Conservation (phyloP, 2,888 invertebrate species). For the Drosophila rubida region DNA sequence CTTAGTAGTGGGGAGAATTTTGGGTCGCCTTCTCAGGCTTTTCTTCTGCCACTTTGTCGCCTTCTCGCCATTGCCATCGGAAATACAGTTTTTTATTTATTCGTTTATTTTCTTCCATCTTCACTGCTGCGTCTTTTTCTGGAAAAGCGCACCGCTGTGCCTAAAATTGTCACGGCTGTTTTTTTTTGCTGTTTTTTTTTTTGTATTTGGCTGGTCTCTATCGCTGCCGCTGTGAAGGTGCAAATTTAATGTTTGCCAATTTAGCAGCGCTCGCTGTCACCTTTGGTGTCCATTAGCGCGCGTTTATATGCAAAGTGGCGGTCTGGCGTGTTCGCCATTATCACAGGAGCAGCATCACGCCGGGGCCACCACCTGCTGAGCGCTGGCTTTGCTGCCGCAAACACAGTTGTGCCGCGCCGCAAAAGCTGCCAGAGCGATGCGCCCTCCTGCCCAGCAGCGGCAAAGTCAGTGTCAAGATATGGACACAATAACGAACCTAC, state of each 20-base stretch:
- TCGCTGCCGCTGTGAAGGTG: conserved; percentile 67
- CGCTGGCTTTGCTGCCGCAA: conserved; percentile 42
- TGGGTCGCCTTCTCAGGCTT: conserved; percentile 30
- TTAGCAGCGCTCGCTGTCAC: conserved; percentile 81
- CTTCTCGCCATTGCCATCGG: conserved; percentile 31
- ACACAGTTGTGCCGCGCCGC: conserved; percentile 8
- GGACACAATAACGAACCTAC: conserved; percentile 61
- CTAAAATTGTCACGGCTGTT: conserved; percentile 78
- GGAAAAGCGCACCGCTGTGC: conserved; percentile 79
- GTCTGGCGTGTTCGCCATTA: conserved; percentile 70
- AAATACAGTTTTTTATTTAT: conserved; percentile 38
- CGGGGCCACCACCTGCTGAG: conserved; percentile 75
- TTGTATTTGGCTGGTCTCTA: conserved; percentile 1
- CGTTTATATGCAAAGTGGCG: conserved; percentile 82
- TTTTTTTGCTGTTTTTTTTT: conserved; percentile 28
- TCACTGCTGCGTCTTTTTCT: conserved; percentile 50
- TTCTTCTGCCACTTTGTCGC: conserved; percentile 48
- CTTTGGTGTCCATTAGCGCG: conserved; percentile 82
- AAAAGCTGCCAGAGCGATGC: conserved; percentile 35
- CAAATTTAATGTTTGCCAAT: conserved; percentile 82
- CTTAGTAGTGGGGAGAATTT: conserved; percentile 19
- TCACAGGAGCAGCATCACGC: conserved; percentile 78
- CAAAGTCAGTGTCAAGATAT: conserved; percentile 56
- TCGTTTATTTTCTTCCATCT: conserved; percentile 24
- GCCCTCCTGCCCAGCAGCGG: conserved; percentile 48